Evolutionary conservation across 1,140 invertebrate genomes (phyloP), one percentile per base, ranked within the genome.

Genomic region (Holcopasites calliopsidis): DNA sequence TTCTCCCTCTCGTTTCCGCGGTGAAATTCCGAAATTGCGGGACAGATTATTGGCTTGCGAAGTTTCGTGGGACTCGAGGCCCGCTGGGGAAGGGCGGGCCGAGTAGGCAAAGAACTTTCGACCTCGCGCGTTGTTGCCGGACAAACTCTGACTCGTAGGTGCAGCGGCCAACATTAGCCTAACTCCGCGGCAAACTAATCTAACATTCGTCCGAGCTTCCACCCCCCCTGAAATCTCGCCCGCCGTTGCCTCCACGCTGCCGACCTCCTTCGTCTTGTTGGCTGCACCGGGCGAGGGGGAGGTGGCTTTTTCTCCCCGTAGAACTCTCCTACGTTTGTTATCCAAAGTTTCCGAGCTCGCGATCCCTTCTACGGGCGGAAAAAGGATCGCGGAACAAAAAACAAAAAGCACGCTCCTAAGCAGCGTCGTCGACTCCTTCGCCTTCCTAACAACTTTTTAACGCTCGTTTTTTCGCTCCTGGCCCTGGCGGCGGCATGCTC

Each of bases 111-210:
- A 85, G 85, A 89, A 90, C 83, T 90, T 87, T 86, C 76, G 81
- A 83, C 78, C 81, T 73, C 60, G 68, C 75, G 66, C 82, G 82
- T 84, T 84, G 85, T 89, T 86, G 86, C 73, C 79, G 84, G 82
- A 85, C 81, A 85, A 89, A 89, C 86, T 87, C 82, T 84, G n/a
- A 75, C 84, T 86, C 81, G 70, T 80, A 83, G 78, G 84, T 89
- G 86, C 83, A 87, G 83, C n/a, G n/a, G n/a, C 85, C 85, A 87
- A 85, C 85, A 85, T 88, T 89, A 85, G 84, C 80, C 84, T 86
- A 88, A 89, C 87, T 89, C 84, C 76, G 85, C 74, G 80, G 81
- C 85, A 82, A 90, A 89, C 88, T 90, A 89, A 90, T 89, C 86
- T 88, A 89, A 89, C 88, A 88, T 87, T 89, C 84, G 82, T 87